Percentiles rank a stretch among this genome's conserved stretches.
These are phyloP conservation scores for Teleopsis dalmanni DNA, from an alignment of 1,140 invertebrate species.

Conservation along the genomic window DNA sequence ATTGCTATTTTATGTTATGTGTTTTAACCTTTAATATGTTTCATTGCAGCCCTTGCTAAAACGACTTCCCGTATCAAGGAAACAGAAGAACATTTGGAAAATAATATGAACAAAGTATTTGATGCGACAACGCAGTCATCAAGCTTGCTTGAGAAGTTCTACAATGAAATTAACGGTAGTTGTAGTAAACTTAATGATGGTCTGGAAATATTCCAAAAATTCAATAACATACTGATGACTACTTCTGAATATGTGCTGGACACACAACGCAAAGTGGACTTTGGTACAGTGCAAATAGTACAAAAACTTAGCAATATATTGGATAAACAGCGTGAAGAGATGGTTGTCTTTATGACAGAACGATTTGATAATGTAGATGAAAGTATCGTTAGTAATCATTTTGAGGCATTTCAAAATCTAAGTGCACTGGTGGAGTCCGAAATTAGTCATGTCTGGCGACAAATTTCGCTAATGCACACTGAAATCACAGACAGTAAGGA, in stretches of 20 bases:
- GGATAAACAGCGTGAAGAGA: slow-evolving; percentile 55
- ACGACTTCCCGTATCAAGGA: slow-evolving; percentile 44
- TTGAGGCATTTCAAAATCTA: slow-evolving; percentile 63
- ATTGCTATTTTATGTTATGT: background rate
- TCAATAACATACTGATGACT: slow-evolving; percentile 72
- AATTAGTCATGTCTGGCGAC: slow-evolving; percentile 77
- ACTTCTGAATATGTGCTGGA: slow-evolving; percentile 79
- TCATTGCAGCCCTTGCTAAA: slow-evolving; percentile 25
- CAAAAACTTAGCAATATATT: slow-evolving; percentile 67
- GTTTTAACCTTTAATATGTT: background rate
- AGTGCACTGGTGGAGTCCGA: slow-evolving; percentile 71
- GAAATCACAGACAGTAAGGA: slow-evolving; percentile 69
- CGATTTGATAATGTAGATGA: slow-evolving; percentile 62
- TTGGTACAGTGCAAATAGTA: slow-evolving; percentile 76
- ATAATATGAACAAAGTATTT: slow-evolving; percentile 43
- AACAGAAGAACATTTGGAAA: slow-evolving; percentile 24
- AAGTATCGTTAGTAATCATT: slow-evolving; percentile 66
- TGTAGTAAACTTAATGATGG: slow-evolving; percentile 50
- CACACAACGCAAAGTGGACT: slow-evolving; percentile 75
- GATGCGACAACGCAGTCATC: slow-evolving; percentile 46
- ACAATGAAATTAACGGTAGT: slow-evolving; percentile 50
- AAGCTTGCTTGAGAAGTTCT: slow-evolving; percentile 36
- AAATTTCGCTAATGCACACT: slow-evolving; percentile 81
- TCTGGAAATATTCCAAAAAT: slow-evolving; percentile 55
- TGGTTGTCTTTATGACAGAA: slow-evolving; percentile 60